These are phyloP conservation scores for Strongylocentrotus purpuratus DNA, from an alignment of 35 echinoderm and acorn worm species.

Conservation along the genomic window DNA sequence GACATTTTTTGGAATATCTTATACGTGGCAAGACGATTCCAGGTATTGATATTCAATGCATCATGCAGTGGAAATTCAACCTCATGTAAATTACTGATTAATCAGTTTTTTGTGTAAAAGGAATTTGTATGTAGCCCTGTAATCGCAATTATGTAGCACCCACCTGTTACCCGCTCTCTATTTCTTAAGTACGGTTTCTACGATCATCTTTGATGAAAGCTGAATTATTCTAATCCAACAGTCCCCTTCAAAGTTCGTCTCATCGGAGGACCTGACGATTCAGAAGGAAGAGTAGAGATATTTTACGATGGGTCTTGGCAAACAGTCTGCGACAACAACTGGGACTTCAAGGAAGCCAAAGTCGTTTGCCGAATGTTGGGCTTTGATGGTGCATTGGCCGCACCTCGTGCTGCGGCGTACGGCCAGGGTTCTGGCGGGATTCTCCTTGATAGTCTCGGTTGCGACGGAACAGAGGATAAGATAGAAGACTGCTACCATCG, in stretches of 20 bases:
- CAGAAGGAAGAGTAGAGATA: neutral
- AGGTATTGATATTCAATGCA: too few relatives aligned
- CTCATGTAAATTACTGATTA: too few relatives aligned
- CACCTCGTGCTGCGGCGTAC: neutral
- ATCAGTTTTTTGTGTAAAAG: too few relatives aligned
- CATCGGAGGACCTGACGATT: neutral
- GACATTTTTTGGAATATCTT: too few relatives aligned
- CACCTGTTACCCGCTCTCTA: too few relatives aligned
- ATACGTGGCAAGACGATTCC: too few relatives aligned
- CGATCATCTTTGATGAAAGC: too few relatives aligned
- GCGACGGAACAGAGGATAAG: neutral
- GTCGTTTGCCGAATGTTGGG: neutral
- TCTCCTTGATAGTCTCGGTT: neutral
- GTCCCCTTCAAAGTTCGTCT: neutral
- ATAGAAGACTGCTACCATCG: neutral
- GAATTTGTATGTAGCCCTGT: too few relatives aligned
- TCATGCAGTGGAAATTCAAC: too few relatives aligned
- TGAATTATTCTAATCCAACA: neutral
- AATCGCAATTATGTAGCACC: too few relatives aligned
- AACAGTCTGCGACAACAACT: neutral
- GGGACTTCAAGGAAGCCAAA: neutral
- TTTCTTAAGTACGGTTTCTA: too few relatives aligned
- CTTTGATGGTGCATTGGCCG: neutral
- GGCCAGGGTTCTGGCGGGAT: neutral
- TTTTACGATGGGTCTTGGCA: neutral